A percentile compares a stretch with the other conserved stretches of the same genome.
Conservation (phyloP, 37 sponge, comb jelly and placozoan genomes). For the Diacarnus erythraeanus region DNA sequence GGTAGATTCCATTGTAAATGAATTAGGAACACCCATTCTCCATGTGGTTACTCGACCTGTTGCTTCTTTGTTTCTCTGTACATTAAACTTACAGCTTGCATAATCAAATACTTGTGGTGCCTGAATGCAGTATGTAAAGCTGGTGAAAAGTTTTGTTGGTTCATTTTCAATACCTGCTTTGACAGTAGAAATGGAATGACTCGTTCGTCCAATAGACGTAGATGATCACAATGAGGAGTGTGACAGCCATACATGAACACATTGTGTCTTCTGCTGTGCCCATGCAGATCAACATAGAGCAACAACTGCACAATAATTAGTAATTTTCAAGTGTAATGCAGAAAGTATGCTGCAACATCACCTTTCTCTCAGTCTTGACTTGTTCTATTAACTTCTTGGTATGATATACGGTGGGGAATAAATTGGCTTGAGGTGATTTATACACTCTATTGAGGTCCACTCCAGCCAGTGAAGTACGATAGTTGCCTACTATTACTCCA, state of each 20-base stretch:
- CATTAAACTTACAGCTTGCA: conserved; percentile 73
- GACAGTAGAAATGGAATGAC: conserved; percentile 54
- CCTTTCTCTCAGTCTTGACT: conserved; percentile 45
- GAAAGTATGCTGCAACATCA: no score
- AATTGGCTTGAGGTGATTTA: conserved; percentile 44
- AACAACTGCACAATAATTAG: conserved; percentile 35
- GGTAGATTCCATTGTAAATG: conserved; percentile 88
- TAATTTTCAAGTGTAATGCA: no score
- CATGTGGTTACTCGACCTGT: conserved; percentile 86
- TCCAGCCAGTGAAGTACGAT: conserved; percentile 76
- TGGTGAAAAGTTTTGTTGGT: no score
- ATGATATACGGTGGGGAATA: conserved; percentile 79
- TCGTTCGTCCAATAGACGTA: conserved; percentile 44
- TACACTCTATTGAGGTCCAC: conserved; percentile 89
- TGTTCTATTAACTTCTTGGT: conserved; percentile 70
- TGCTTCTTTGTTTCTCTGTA: conserved; percentile 80
- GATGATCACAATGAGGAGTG: conserved; percentile 39
- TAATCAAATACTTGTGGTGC: conserved; percentile 54
- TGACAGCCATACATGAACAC: conserved; percentile 82
- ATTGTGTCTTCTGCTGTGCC: conserved; percentile 84
- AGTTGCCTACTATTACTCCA: conserved; percentile 92
- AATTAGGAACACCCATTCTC: conserved; percentile 78
- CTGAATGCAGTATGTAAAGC: no score
- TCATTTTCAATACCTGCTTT: conserved; percentile 27
- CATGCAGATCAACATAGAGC: conserved; percentile 83